Conservation (phyloP, 2,113 vertebrate genomes). For the Ammodramus savannarum region DNA sequence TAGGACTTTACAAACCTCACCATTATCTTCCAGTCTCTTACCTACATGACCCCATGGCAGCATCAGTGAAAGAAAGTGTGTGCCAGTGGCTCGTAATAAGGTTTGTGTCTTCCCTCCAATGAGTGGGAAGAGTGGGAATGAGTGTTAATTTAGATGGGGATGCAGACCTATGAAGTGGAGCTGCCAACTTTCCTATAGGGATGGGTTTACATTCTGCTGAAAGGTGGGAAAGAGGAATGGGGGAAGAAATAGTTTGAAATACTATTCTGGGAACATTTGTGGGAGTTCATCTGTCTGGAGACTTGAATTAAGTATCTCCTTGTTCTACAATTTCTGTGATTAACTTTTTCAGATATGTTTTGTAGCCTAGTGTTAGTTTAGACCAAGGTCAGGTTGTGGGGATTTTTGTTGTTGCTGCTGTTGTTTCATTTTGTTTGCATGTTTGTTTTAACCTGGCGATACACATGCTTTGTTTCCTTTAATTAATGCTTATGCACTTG, state of each 20-base stretch:
- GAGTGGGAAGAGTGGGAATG: neutral
- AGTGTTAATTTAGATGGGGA: neutral
- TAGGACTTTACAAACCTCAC: neutral
- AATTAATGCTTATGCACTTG: neutral
- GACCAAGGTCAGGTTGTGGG: neutral
- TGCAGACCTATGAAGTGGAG: neutral
- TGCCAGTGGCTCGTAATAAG: neutral
- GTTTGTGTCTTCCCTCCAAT: neutral
- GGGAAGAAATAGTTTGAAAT: neutral
- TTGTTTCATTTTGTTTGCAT: neutral
- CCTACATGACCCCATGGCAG: rapidly evolving
- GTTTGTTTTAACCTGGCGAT: neutral
- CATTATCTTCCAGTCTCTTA: neutral
- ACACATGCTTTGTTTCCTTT: neutral
- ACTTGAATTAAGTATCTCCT: neutral
- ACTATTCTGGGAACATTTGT: neutral
- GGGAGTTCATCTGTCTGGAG: neutral
- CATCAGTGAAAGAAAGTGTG: neutral
- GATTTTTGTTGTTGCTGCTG: neutral
- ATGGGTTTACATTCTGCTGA: neutral
- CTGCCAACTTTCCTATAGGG: neutral
- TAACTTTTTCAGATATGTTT: neutral
- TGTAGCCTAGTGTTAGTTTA: neutral
- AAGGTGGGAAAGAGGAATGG: neutral
- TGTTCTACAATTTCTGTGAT: neutral